Percentiles rank a stretch among this genome's conserved stretches.
Conservation (phyloP, 2,888 invertebrate species). For the Clusia tigrina region DNA sequence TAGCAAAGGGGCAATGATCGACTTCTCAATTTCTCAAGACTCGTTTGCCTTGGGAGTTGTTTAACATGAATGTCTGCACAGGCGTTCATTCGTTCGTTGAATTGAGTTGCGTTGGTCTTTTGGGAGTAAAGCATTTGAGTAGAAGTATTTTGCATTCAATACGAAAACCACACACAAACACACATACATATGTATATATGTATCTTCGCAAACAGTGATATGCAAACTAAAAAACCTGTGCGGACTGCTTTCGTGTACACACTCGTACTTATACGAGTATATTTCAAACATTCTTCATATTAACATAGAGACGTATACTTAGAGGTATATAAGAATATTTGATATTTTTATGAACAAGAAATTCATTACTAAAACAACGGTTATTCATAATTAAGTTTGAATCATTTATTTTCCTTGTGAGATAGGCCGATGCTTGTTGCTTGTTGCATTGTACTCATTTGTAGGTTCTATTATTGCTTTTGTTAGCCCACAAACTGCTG, state of each 20-base stretch:
- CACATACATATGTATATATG: not conserved
- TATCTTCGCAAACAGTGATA: not conserved
- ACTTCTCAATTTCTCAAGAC: slow-evolving; percentile 41
- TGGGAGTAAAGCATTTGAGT: slow-evolving; percentile 1
- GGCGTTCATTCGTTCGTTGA: not conserved
- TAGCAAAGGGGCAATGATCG: slow-evolving; percentile 41
- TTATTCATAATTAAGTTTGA: too few species aligned
- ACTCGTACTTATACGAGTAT: too few species aligned
- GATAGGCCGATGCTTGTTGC: too few species aligned
- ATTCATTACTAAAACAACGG: too few species aligned
- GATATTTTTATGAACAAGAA: too few species aligned
- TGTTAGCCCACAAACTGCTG: not conserved
- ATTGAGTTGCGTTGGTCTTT: not conserved
- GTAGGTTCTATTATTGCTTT: not conserved
- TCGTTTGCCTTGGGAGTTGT: slow-evolving; percentile 58
- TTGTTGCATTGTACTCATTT: too few species aligned
- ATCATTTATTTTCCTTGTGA: too few species aligned
- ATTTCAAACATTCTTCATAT: too few species aligned
- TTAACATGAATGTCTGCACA: slow-evolving; percentile 12
- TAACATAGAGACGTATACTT: too few species aligned
- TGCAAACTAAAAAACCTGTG: slow-evolving; percentile 8
- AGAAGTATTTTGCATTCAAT: not conserved
- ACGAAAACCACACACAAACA: not conserved
- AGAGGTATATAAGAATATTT: too few species aligned
- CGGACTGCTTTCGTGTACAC: too few species aligned